phyloP scores from a whole-genome alignment of 1,140 invertebrate genomes.

The Conus betulinus region DNA sequence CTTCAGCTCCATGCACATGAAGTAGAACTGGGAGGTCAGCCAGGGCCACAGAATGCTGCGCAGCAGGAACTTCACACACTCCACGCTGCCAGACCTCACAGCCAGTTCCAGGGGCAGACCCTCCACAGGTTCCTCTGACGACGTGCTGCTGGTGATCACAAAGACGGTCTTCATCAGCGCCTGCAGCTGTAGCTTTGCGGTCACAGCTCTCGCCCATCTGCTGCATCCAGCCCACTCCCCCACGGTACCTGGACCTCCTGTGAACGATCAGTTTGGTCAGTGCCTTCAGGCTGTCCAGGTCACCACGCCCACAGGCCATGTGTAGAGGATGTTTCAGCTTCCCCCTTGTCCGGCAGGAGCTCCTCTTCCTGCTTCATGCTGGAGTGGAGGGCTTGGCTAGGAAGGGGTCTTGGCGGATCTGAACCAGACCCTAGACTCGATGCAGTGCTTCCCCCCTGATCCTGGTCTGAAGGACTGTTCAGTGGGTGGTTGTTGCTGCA shows the following conservation, averaged over 20 bases:
- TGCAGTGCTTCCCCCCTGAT: neutral
- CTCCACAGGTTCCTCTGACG: neutral
- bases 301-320: neutral
- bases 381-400: no score
- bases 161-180: neutral
- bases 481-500: neutral
- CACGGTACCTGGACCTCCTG: neutral
- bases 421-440: neutral
- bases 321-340: neutral
- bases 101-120: slow-evolving; percentile 12
- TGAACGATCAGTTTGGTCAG: neutral
- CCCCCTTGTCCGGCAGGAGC: neutral
- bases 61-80: neutral
- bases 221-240: neutral
- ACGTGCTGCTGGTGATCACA: neutral
- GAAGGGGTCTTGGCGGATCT: no score
- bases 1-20: neutral
- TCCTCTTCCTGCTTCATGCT: neutral
- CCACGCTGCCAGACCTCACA: neutral
- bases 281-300: neutral
- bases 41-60: neutral
- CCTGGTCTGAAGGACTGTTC: neutral
- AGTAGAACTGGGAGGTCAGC: neutral
- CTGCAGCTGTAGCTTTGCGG: neutral
- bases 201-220: no score